Evolutionary conservation across 1,140 invertebrate species (phyloP).

Genomic region (Thaumatotibia leucotreta): DNA sequence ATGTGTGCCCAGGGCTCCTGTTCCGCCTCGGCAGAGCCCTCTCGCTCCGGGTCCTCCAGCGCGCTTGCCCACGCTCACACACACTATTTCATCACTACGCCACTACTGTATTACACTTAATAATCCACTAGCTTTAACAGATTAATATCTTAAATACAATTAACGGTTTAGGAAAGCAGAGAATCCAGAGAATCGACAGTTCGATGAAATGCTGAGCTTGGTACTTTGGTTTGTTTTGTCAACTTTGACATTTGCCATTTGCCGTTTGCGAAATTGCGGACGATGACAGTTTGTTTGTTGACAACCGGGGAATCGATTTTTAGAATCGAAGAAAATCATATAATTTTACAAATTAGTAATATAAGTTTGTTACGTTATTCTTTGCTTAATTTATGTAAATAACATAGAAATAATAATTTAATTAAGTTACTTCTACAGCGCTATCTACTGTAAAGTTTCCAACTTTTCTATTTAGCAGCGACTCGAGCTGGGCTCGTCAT

Average conservation of each 20-base stretch:
- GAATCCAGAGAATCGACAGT: not conserved
- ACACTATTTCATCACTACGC: not conserved
- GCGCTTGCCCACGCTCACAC: not conserved
- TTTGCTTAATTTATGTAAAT: not conserved
- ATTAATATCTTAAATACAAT: not conserved
- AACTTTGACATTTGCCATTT: not conserved
- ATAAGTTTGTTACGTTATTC: not conserved
- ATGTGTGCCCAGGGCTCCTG: not conserved
- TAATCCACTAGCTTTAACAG: not conserved
- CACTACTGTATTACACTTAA: not conserved
- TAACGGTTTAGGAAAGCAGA: not conserved
- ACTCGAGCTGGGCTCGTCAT: not conserved
- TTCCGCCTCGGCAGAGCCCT: not conserved
- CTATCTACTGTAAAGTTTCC: too few relatives aligned
- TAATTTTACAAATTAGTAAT: not conserved
- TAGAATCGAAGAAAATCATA: not conserved
- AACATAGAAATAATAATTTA: not conserved
- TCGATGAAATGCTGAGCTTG: not conserved
- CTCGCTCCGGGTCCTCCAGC: not conserved
- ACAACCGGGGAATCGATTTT: not conserved
- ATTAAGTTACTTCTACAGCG: too few relatives aligned
- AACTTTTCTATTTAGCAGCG: too few relatives aligned
- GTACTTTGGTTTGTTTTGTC: not conserved
- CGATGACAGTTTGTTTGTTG: not conserved
- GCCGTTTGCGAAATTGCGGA: too few relatives aligned